A percentile compares a stretch with the other conserved stretches of the same genome.
phyloP scores from a whole-genome alignment of 2,888 invertebrate species.

The Elysia crispata region DNA sequence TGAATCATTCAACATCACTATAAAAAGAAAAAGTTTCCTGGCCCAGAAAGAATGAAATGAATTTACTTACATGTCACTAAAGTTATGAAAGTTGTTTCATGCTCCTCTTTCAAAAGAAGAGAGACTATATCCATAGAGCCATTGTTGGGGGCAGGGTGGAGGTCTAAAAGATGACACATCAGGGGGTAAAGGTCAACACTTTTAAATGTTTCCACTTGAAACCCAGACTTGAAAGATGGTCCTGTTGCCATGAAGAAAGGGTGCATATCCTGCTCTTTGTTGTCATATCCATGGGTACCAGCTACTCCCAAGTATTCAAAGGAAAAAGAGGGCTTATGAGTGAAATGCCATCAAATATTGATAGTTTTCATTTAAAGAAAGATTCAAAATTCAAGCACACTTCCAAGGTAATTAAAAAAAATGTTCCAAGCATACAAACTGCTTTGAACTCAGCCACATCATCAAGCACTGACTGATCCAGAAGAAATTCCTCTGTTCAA shows the following conservation, averaged over 20 bases:
- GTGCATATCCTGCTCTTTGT: conserved; percentile 81
- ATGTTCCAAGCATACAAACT: not conserved
- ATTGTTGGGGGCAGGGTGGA: conserved; percentile 72
- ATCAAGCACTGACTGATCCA: too few relatives aligned
- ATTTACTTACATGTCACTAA: conserved; percentile 63
- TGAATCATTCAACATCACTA: too few relatives aligned
- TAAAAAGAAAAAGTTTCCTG: not conserved
- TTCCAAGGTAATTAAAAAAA: not conserved
- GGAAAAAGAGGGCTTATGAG: not conserved
- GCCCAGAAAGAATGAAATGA: conserved; percentile 5
- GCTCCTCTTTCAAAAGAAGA: conserved; percentile 44
- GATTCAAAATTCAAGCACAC: not conserved
- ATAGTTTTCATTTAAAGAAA: not conserved
- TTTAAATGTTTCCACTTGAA: conserved; percentile 63
- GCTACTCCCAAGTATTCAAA: conserved; percentile 52
- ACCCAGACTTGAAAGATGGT: conserved; percentile 70
- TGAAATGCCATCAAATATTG: not conserved
- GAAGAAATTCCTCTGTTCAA: not conserved
- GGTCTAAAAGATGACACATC: conserved; percentile 71
- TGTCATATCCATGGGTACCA: conserved; percentile 77
- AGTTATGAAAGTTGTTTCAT: conserved; percentile 52
- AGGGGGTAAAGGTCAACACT: conserved; percentile 75
- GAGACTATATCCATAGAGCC: conserved; percentile 65
- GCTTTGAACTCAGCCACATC: not conserved
- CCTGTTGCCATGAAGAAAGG: conserved; percentile 86